Evolutionary conservation across 2,888 invertebrate species (phyloP).

Genomic region (Conomelus anceps): DNA sequence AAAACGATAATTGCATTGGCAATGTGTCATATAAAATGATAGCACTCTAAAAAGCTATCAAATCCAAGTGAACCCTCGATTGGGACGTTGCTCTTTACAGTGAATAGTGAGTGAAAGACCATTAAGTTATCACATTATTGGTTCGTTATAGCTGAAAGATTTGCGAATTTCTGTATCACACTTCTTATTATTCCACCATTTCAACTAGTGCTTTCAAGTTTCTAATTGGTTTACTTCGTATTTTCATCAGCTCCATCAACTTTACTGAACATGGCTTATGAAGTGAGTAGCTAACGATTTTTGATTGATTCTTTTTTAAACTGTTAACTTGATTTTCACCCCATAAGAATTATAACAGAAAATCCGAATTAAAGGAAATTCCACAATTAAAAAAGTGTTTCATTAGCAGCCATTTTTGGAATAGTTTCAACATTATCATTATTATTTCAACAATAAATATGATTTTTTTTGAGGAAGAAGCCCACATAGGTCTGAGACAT

Average conservation of each 20-base stretch:
- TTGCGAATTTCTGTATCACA: background rate
- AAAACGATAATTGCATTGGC: background rate
- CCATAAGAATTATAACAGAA: too few relatives aligned
- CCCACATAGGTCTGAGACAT: too few relatives aligned
- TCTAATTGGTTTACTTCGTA: background rate
- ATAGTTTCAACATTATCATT: too few relatives aligned
- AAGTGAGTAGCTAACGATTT: background rate
- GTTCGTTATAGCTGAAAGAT: background rate
- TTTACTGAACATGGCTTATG: background rate
- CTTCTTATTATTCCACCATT: background rate
- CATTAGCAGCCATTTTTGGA: too few relatives aligned
- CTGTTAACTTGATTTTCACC: background rate
- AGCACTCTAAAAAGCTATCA: background rate
- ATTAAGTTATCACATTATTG: background rate
- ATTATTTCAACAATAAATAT: too few relatives aligned
- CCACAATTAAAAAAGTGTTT: too few relatives aligned
- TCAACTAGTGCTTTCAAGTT: background rate
- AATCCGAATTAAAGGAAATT: too few relatives aligned
- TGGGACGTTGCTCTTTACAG: background rate
- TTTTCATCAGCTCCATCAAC: background rate
- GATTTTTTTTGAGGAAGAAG: too few relatives aligned
- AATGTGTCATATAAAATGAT: background rate
- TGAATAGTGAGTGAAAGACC: background rate
- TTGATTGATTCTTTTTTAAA: background rate
- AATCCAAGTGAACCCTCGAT: background rate